These are phyloP conservation scores for Eulemur coronatus DNA, from an alignment of 2,797 vertebrate genomes.

Conservation along the genomic window DNA sequence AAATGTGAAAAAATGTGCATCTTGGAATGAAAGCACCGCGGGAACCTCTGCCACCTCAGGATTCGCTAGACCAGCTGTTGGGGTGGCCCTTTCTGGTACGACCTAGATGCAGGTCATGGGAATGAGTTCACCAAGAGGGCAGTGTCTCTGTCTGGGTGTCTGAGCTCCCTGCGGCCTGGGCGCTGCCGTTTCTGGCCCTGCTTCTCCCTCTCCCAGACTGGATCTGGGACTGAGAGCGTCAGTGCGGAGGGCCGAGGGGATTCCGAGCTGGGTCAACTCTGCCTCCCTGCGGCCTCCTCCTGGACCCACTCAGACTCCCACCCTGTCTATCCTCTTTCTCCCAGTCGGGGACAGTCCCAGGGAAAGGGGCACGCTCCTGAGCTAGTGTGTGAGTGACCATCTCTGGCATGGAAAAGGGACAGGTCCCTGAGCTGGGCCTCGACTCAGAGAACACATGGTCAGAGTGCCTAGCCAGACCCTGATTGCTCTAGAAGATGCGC, in stretches of 20 bases:
- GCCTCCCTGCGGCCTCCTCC: background rate
- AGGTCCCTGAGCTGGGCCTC: background rate
- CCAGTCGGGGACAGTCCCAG: background rate
- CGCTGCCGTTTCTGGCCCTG: background rate
- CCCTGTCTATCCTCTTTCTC: background rate
- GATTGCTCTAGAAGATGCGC: background rate
- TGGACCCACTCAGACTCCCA: too few relatives aligned
- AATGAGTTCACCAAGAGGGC: background rate
- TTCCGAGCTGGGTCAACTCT: background rate
- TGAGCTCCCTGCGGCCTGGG: background rate
- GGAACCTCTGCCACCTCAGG: background rate
- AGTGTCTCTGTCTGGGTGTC: background rate
- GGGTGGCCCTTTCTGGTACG: background rate
- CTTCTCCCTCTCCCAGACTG: background rate
- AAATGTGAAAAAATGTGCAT: background rate
- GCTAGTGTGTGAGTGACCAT: background rate
- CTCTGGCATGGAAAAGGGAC: background rate
- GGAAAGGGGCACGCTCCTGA: background rate
- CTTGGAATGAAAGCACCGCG: background rate
- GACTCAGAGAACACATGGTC: background rate
- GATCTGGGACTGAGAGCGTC: background rate
- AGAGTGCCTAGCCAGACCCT: background rate
- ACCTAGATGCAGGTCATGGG: background rate
- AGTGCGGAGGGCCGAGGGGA: accelerated
- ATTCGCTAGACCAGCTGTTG: background rate